Evolutionary conservation across 2,888 invertebrate species (phyloP).

Genomic region (Sminthurides aquaticus): DNA sequence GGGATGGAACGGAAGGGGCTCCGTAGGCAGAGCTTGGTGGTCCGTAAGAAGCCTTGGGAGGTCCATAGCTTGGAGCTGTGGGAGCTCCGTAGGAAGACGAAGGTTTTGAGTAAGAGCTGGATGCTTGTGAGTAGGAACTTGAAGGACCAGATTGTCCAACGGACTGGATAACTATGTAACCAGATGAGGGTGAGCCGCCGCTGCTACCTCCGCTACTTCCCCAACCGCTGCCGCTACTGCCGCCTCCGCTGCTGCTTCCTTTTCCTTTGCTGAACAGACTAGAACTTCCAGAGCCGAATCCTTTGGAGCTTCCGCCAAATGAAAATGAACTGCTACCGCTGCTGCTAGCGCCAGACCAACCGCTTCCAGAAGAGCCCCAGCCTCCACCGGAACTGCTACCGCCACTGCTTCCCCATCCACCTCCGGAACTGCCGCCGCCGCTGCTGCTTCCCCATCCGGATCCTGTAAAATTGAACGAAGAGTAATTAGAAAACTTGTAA

Average conservation of each 20-base stretch:
- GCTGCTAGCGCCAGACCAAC: slow-evolving; percentile 5
- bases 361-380: not conserved
- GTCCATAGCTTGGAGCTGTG: slow-evolving; percentile 6
- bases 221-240: slow-evolving; percentile 9
- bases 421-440: slow-evolving; percentile 10
- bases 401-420: too few relatives aligned
- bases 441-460: slow-evolving; percentile 9
- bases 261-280: slow-evolving; percentile 17
- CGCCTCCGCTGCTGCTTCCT: slow-evolving; percentile 9
- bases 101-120: too few relatives aligned
- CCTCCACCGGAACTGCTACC: slow-evolving; percentile 1
- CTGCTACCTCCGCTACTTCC: slow-evolving; percentile 11
- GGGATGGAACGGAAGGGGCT: slow-evolving; percentile 4
- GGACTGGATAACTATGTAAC: slow-evolving; percentile 38
- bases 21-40: slow-evolving; percentile 13
- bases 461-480: too few relatives aligned
- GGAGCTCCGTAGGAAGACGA: slow-evolving; percentile 14
- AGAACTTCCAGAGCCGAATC: slow-evolving; percentile 20
- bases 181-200: slow-evolving; percentile 25
- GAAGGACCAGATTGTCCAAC: slow-evolving; percentile 29
- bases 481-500: not conserved
- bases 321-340: slow-evolving; percentile 2
- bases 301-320: slow-evolving; percentile 8
- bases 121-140: too few relatives aligned
- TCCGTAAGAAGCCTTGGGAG: slow-evolving; percentile 6